phyloP scores from a whole-genome alignment of 2,888 invertebrate species.

The Andrena haemorrhoa region DNA sequence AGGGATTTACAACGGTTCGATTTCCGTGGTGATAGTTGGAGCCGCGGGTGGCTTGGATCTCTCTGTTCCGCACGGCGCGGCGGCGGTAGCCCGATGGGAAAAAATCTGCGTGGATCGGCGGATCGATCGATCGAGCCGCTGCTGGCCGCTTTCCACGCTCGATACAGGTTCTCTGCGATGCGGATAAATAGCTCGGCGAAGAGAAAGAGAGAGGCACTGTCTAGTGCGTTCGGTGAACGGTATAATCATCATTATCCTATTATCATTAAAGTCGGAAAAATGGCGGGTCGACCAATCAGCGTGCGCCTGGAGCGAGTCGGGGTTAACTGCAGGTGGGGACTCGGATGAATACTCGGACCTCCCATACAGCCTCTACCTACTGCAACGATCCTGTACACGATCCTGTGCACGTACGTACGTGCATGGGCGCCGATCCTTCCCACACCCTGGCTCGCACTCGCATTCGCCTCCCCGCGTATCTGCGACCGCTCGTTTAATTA shows the following conservation, averaged over 20 bases:
- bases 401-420: constrained; percentile 21
- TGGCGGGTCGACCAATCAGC: constrained; percentile 77
- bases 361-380: constrained; percentile 69
- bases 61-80: not conserved
- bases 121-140: constrained; percentile 32
- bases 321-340: constrained; percentile 75
- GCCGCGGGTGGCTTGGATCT: constrained; percentile 20
- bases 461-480: constrained; percentile 8
- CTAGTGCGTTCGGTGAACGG: constrained; percentile 68
- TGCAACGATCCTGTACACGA: constrained; percentile 54
- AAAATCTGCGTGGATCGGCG: constrained; percentile 4
- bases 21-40: constrained; percentile 21
- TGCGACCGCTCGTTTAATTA: constrained; percentile 62
- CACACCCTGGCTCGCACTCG: not conserved
- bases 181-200: constrained; percentile 51
- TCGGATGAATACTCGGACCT: constrained; percentile 68
- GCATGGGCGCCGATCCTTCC: constrained; percentile 41
- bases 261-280: constrained; percentile 78
- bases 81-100: not conserved
- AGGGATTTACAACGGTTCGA: constrained; percentile 16
- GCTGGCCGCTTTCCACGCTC: constrained; percentile 55
- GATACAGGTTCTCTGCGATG: constrained; percentile 56
- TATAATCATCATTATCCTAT: constrained; percentile 81
- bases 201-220: constrained; percentile 33
- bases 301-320: constrained; percentile 70